Percentiles rank a stretch among this genome's conserved stretches.
Conservation (phyloP, 37 sponge, comb jelly and placozoan genomes). For the Beroe ovata region DNA sequence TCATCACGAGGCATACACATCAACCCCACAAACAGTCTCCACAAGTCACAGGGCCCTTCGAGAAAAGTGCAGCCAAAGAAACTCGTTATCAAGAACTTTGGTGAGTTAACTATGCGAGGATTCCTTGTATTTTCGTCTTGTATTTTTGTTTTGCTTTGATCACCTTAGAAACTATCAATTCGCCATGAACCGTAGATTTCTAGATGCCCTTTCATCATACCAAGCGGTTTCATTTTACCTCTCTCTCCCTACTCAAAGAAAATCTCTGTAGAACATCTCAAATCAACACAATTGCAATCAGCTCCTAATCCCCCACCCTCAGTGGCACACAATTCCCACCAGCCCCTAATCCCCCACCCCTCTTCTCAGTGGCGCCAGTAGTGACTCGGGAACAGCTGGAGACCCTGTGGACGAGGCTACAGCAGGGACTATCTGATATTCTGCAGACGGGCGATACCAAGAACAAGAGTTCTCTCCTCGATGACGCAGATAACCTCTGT, state of each 20-base stretch:
- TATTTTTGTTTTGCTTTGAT: no score
- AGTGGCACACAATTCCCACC: no score
- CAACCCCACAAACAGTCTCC: background rate
- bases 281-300: no score
- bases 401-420: conserved; percentile 7
- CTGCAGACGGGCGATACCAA: conserved; percentile 23
- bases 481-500: conserved; percentile 54
- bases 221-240: no score
- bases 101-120: no score
- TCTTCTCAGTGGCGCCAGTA: conserved; percentile 16
- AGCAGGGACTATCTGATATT: conserved; percentile 50
- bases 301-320: no score
- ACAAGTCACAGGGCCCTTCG: background rate
- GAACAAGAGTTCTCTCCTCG: conserved; percentile 43
- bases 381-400: conserved; percentile 12
- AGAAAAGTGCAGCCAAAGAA: conserved; percentile 32
- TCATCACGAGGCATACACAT: background rate
- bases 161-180: no score
- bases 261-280: no score
- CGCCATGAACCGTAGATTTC: no score
- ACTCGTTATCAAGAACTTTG: conserved; percentile 50
- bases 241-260: no score
- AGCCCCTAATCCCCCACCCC: background rate
- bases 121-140: no score
- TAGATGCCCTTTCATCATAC: no score